Base-by-base conservation (phyloP, 2,888 invertebrate species). In the Melieria omissa region DNA sequence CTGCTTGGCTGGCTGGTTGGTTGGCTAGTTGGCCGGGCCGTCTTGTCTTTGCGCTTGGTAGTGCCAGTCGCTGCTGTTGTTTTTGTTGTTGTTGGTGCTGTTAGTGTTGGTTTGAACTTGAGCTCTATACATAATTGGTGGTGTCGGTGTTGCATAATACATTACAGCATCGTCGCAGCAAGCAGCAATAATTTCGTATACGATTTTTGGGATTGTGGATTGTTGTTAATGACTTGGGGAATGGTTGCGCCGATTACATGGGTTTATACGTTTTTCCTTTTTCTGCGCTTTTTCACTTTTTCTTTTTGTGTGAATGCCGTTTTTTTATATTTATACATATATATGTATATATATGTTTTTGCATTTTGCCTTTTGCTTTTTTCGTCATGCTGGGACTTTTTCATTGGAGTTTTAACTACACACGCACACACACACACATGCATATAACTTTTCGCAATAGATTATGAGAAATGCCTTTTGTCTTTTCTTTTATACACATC, bases 81-180 rank as follows among this genome's bases (percentile, higher is more conserved):
- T 66, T 63, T 61, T 74, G 49, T 67, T 75, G 49, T 60, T n/a
- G 55, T 42, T 63, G 68, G 62, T 70, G 74, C 75, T 73, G 74
- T 71, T 76, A 75, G 72, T 75, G 69, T 76, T 76, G 74, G 77
- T 78, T 78, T 79, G 78, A 79, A 79, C 78, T 79, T 79, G 79
- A 79, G 79, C 79, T 79, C 78, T 78, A 78, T 79, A 78, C 77
- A 78, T 79, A 78, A 78, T 79, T 78, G 78, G 75, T 74, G 73
- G 75, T 29, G 29, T 29, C 29, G 29, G 29, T 29, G 83, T 83
- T 83, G 84, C 84, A 83, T 84, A 84, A 84, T 80, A 80, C 81
- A 82, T 84, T 84, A 84, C 84, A 84, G 84, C 85, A 84, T 84
- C 80, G 81, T 73, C 54, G 45, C 14, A 52, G 65, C 29, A 3